Conservation (phyloP, 2,888 invertebrate species). For the Ichneumon xanthorius region DNA sequence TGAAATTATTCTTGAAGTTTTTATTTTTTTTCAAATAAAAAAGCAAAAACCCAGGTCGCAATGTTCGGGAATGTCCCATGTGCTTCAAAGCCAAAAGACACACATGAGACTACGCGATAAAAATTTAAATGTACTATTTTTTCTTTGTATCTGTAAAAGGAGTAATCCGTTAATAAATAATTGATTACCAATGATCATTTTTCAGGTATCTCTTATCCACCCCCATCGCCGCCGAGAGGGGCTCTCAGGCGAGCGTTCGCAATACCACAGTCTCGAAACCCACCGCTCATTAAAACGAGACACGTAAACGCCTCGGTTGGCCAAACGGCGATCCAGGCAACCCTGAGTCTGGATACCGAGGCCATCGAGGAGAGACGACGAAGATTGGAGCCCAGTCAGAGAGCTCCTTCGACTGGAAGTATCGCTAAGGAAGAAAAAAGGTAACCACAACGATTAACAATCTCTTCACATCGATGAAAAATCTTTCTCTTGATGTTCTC, state of each 20-base stretch:
- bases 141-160: too few relatives aligned
- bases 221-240: constrained; percentile 89
- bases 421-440: constrained; percentile 83
- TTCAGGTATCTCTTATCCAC: constrained; percentile 92
- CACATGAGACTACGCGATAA: too few relatives aligned
- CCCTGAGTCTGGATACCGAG: constrained; percentile 81
- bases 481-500: not conserved
- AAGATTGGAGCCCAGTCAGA: constrained; percentile 80
- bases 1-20: too few relatives aligned
- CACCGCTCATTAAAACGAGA: constrained; percentile 92
- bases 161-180: too few relatives aligned
- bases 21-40: too few relatives aligned
- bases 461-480: not conserved
- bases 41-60: too few relatives aligned
- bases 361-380: constrained; percentile 82
- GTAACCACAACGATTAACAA: constrained; percentile 66
- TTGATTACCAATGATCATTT: not conserved
- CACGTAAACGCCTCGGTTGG: constrained; percentile 88
- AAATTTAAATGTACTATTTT: too few relatives aligned
- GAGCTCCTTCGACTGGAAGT: constrained; percentile 81
- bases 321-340: constrained; percentile 76
- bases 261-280: constrained; percentile 90
- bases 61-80: not conserved
- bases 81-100: too few relatives aligned
- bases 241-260: constrained; percentile 87